These are phyloP conservation scores for Trisateles emortualis DNA, from an alignment of 2,888 invertebrate species.

Conservation along the genomic window DNA sequence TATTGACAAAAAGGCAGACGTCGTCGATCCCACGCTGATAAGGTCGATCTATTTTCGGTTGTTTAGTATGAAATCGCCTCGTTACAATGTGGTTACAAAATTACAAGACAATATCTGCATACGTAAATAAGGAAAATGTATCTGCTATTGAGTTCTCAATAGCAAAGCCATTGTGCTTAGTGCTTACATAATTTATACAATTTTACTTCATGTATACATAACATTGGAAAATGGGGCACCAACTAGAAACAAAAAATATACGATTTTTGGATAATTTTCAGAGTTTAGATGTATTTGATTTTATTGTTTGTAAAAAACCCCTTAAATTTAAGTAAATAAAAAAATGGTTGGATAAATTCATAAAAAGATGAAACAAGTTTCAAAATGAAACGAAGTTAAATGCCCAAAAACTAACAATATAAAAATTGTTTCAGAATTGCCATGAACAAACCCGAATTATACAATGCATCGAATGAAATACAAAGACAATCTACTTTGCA, in stretches of 20 bases:
- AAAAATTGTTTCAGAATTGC: slow-evolving; percentile 23
- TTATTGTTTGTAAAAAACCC: no score
- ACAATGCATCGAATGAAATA: slow-evolving; percentile 88
- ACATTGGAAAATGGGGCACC: slow-evolving; percentile 3
- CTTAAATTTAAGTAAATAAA: no score
- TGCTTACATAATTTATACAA: no score
- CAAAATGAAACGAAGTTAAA: no score
- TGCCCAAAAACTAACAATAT: no score
- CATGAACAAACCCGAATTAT: slow-evolving; percentile 88
- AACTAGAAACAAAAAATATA: no score
- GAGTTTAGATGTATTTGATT: no score
- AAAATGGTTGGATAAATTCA: no score
- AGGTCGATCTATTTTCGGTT: slow-evolving; percentile 67
- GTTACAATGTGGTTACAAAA: slow-evolving; percentile 54
- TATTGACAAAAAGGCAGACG: slow-evolving; percentile 61
- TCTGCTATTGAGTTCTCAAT: not conserved
- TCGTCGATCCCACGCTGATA: slow-evolving; percentile 64
- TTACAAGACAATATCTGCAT: slow-evolving; percentile 36
- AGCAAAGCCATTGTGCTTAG: not conserved
- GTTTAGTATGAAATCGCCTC: slow-evolving; percentile 59
- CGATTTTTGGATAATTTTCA: no score
- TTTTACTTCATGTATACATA: slow-evolving; percentile 9
- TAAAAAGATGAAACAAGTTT: no score
- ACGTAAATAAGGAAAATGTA: slow-evolving; percentile 50
- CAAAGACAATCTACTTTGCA: slow-evolving; percentile 86